These are phyloP conservation scores for Manis pentadactyla DNA, from an alignment of 2,797 vertebrate species.

Conservation along the genomic window DNA sequence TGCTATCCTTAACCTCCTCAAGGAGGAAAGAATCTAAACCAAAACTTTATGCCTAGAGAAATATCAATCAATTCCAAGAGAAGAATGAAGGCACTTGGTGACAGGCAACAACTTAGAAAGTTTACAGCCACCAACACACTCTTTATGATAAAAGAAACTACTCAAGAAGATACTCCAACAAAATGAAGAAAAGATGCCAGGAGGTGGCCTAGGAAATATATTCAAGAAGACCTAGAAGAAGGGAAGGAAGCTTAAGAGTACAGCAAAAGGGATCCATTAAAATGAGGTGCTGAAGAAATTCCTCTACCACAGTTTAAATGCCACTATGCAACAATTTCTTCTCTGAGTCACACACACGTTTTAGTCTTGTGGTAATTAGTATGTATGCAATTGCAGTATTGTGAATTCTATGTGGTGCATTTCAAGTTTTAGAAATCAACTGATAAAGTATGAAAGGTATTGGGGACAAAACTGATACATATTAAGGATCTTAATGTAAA, in stretches of 20 bases:
- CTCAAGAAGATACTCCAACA: neutral
- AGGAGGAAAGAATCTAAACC: slow-evolving; percentile 2
- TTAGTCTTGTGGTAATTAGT: neutral
- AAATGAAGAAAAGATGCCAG: neutral
- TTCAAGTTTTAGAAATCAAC: slow-evolving; percentile 37
- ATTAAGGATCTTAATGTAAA: slow-evolving; percentile 51
- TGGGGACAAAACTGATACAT: neutral
- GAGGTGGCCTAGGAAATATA: neutral
- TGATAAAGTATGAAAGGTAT: slow-evolving; percentile 14
- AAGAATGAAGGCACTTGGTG: neutral
- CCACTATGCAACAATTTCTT: neutral
- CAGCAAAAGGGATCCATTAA: slow-evolving; percentile 8
- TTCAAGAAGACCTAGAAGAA: neutral
- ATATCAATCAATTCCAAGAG: neutral
- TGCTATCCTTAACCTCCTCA: slow-evolving; percentile 12
- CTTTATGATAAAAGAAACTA: slow-evolving; percentile 55
- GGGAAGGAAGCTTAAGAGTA: neutral
- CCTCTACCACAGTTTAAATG: neutral
- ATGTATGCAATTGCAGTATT: neutral
- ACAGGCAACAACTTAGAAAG: neutral
- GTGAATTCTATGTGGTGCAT: neutral
- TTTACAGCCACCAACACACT: neutral
- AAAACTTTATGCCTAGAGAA: slow-evolving; percentile 40
- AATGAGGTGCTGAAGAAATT: slow-evolving; percentile 36
- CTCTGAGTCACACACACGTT: neutral